These are phyloP conservation scores for Nasonovia ribisnigri DNA, from an alignment of 2,888 invertebrate species.

Conservation along the genomic window DNA sequence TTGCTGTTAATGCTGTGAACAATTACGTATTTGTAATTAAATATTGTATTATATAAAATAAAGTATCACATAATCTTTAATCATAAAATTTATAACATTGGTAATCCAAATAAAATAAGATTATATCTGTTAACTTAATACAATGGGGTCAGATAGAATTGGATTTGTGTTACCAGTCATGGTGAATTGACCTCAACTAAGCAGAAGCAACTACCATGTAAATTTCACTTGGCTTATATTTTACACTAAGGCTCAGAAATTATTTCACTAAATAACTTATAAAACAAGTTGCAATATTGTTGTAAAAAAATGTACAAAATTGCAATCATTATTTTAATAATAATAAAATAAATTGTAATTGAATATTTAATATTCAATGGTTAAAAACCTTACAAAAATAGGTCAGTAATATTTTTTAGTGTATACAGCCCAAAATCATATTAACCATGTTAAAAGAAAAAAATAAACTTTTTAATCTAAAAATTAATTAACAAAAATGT, in stretches of 20 bases:
- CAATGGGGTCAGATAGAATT: constrained; percentile 55
- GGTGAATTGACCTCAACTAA: constrained; percentile 59
- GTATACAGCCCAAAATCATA: too few relatives aligned
- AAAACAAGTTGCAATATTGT: neutral
- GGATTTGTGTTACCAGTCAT: constrained; percentile 60
- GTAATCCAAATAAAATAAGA: constrained; percentile 37
- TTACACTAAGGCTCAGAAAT: neutral
- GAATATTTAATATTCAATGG: too few relatives aligned
- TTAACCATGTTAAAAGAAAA: neutral
- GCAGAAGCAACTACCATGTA: constrained; percentile 58
- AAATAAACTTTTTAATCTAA: neutral
- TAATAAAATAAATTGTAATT: neutral
- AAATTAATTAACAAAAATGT: neutral
- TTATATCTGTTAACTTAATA: constrained; percentile 17
- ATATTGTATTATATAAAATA: neutral
- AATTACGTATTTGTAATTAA: constrained; percentile 26
- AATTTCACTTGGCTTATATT: constrained; percentile 57
- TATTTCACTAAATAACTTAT: neutral
- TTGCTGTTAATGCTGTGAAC: constrained; percentile 71
- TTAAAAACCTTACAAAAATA: too few relatives aligned
- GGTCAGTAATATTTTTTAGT: too few relatives aligned
- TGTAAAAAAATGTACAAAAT: neutral
- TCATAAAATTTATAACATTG: constrained; percentile 41
- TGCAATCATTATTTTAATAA: neutral
- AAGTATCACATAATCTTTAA: neutral